These are phyloP conservation scores for Anniella stebbinsi DNA, from an alignment of 2,797 vertebrate species.

Conservation along the genomic window DNA sequence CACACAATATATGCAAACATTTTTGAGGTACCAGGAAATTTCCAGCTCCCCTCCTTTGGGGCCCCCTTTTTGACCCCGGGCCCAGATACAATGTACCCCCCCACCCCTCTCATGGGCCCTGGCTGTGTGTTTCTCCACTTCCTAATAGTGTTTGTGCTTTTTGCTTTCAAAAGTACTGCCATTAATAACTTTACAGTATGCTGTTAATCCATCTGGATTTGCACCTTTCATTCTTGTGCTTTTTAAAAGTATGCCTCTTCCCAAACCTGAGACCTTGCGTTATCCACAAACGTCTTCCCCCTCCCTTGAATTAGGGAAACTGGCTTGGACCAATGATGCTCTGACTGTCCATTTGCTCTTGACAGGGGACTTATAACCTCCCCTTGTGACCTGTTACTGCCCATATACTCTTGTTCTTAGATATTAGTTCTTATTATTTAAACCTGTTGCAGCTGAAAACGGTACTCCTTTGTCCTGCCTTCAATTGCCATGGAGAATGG, in stretches of 20 bases:
- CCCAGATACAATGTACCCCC: too few relatives aligned
- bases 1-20: too few relatives aligned
- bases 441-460: neutral
- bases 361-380: too few relatives aligned
- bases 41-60: too few relatives aligned
- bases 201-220: neutral
- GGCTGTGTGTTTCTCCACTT: neutral
- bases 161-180: neutral
- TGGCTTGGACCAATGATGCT: neutral
- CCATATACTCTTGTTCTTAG: neutral
- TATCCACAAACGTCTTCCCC: neutral
- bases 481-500: neutral
- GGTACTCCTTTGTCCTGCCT: neutral
- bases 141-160: neutral
- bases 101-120: too few relatives aligned
- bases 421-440: neutral
- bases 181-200: neutral
- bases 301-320: too few relatives aligned
- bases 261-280: neutral
- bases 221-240: neutral
- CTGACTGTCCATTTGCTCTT: neutral
- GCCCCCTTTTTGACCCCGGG: too few relatives aligned
- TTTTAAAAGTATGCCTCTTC: neutral
- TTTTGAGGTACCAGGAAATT: too few relatives aligned
- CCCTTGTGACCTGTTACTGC: neutral